Conservation (phyloP, 2,113 vertebrate genomes). For the Eidolon helvum region DNA sequence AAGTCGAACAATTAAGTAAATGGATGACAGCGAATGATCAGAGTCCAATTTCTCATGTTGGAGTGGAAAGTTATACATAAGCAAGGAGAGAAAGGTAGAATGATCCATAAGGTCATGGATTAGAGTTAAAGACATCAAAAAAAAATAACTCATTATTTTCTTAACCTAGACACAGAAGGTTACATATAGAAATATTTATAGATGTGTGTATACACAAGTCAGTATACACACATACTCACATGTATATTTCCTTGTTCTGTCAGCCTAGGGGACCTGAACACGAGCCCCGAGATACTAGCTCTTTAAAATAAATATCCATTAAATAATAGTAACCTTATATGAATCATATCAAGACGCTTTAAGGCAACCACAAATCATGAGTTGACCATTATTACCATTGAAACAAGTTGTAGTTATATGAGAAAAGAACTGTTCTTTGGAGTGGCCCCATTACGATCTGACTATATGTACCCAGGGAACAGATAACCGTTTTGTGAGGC, state of each 20-base stretch:
- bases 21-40: too few relatives aligned
- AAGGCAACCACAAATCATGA: conserved; percentile 17
- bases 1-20: not conserved
- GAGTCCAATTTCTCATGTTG: not conserved
- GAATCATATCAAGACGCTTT: conserved; percentile 28
- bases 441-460: not conserved
- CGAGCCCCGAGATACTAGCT: not conserved
- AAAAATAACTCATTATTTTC: not conserved
- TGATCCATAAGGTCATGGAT: too few relatives aligned
- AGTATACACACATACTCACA: not conserved
- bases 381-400: conserved; percentile 19
- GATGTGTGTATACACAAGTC: accelerated
- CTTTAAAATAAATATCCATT: conserved; percentile 61
- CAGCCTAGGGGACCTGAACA: not conserved
- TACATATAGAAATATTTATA: not conserved
- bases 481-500: not conserved
- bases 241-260: not conserved
- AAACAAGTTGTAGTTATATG: not conserved
- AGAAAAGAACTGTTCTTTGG: not conserved
- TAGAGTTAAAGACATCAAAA: not conserved
- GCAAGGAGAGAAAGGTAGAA: not conserved
- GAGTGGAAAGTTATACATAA: not conserved
- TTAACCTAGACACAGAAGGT: not conserved
- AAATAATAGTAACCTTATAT: conserved; percentile 38
- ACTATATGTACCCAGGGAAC: not conserved